Evolutionary conservation across 2,888 invertebrate genomes (phyloP), one percentile per base, ranked within the genome.

Genomic region (Lysandra bellargus): DNA sequence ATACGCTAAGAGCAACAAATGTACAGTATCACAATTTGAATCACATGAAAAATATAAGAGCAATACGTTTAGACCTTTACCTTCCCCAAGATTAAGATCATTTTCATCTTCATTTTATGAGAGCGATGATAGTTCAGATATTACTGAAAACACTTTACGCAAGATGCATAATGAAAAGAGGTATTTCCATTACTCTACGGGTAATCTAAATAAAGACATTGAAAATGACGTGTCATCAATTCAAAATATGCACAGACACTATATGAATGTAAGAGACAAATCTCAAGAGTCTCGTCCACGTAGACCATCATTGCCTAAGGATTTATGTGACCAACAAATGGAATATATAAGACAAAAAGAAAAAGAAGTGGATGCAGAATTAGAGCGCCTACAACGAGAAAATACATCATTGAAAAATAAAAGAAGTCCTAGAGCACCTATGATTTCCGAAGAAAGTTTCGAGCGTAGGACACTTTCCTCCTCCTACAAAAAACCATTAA

Each of bases 301-400:
- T 78, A 91, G 96, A 78, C 95, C 95, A 7, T 97, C 96, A 23
- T 88, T 97, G 78, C 96, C 97, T 0, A 95, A 96, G 84, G 96
- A 96, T 85, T 87, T 96, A 86, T 95, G 95, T 88, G 95, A 96
- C 80, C 94, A 95, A 83, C 96, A 96, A 91, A 95, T 96, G 90
- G 95, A 96, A 85, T 96, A 96, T 83, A 96, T 97, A 57, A 89
- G 95, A 57, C 95, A 95, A 87, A 96, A 96, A 89, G 97, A 97
- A 90, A 95, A 95, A 84, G 96, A 96, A 87, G 95, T 97, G 6
- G 96, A 96, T 89, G 91, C 95, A 49, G 96, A 97, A 90, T 95
- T 97, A 82, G 95, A 95, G 82, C 92, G 95, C 1, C 88, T 97
- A 60, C 96, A 96, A 89, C 91, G 94, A 69, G 95, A 96, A 84